Evolutionary conservation across 2,113 vertebrate genomes (phyloP), one percentile per base, ranked within the genome.

Genomic region (Chlorocebus sabaeus): DNA sequence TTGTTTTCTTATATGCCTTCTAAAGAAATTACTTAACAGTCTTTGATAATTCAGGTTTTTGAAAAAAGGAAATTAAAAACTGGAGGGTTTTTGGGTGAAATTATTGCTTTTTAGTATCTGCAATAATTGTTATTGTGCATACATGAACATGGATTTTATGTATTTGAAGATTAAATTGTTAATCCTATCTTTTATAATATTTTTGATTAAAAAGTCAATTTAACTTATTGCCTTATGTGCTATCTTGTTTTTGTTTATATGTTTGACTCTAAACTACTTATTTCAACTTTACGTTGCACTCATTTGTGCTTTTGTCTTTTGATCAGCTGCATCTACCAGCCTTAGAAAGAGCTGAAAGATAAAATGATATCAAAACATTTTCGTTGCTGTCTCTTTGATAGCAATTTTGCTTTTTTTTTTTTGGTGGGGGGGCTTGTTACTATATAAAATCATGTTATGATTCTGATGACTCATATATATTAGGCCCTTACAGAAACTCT

Each of bases 181-280:
- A 92, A 64, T 97, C 52, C 3, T 89, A 2, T 48, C 20, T 78
- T 92, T 92, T 61, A 61, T 89, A 93, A 6, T 17, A 18, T 87
- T 18, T 59, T 59, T 93, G 32, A 92, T 85, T 85, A 81, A 85
- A 89, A 95, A 68, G 6, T 76, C 61, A 97, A 43, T 57, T 35
- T 68, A 80, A 90, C 23, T 22, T 90, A 64, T 32, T 93, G 55
- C 5, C 85, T 86, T 80, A 55, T 67, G 23, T 4, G 85, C 75
- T 89, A 59, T 11, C 70, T 87, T 78, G 2, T 73, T 6, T 75
- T 57, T 75, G 11, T 59, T 94, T 84, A 61, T 67, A 27, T 89
- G 17, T 85, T 89, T 85, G 40, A 73, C 16, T 43, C 3, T 61
- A 84, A 67, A 32, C 25, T 48, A 25, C 8, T 93, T 87, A 64